Conservation (phyloP, 2,888 invertebrate genomes). For the Scrobipalpa costella region DNA sequence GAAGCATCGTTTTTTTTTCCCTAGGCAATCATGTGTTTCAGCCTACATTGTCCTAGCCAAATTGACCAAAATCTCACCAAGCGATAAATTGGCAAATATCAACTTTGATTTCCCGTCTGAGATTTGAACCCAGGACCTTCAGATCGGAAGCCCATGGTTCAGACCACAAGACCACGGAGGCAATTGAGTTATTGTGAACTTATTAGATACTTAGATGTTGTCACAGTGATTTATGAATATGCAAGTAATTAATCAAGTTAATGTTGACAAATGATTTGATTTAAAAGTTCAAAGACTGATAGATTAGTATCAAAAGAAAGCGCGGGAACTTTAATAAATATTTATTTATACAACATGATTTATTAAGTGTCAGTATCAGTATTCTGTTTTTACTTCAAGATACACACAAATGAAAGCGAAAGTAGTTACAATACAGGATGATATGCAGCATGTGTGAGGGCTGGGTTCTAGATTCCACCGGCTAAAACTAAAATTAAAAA, state of each 20-base stretch:
- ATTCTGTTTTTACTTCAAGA: neutral
- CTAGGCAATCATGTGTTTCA: too few relatives aligned
- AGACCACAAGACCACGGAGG: too few relatives aligned
- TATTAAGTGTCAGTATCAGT: neutral
- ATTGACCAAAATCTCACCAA: too few relatives aligned
- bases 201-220: neutral
- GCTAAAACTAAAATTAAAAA: too few relatives aligned
- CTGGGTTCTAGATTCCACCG: too few relatives aligned
- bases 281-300: neutral
- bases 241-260: neutral
- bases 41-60: too few relatives aligned
- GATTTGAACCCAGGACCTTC: too few relatives aligned
- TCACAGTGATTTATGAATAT: neutral
- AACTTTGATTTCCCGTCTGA: too few relatives aligned
- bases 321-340: neutral
- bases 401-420: neutral
- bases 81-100: too few relatives aligned
- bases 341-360: neutral
- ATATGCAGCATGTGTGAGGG: too few relatives aligned
- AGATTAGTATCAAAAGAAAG: slow-evolving; percentile 9
- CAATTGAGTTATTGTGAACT: neutral
- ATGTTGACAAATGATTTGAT: neutral
- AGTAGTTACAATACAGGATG: neutral
- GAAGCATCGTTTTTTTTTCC: too few relatives aligned
- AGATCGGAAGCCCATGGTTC: too few relatives aligned